phyloP scores from a whole-genome alignment of 2,888 invertebrate species.

The Drosophila paranaensis region DNA sequence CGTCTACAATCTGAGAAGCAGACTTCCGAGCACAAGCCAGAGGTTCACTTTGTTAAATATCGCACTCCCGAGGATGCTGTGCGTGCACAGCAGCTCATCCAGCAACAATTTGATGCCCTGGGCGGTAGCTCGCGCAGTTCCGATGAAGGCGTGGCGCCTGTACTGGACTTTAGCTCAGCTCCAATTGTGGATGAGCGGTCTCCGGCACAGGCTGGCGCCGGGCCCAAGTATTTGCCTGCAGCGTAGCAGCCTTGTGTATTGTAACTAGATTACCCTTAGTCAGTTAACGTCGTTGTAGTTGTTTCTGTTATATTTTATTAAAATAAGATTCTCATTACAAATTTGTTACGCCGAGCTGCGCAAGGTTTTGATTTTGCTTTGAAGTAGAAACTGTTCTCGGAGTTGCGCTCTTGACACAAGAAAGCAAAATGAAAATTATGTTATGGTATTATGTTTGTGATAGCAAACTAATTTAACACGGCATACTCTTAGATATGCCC shows the following conservation, averaged over 20 bases:
- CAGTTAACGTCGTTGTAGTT: conserved; percentile 30
- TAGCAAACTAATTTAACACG: background rate
- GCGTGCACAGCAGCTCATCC: conserved; percentile 78
- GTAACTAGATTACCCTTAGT: conserved; percentile 23
- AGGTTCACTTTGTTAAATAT: conserved; percentile 81
- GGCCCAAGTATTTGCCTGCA: conserved; percentile 59
- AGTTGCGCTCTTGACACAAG: background rate
- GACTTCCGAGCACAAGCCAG: conserved; percentile 69
- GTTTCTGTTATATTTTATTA: conserved; percentile 28
- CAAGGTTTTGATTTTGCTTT: conserved; percentile 30
- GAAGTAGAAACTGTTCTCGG: conserved; percentile 8
- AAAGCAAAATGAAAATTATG: background rate
- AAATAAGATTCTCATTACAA: conserved; percentile 41
- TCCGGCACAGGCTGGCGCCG: conserved; percentile 2
- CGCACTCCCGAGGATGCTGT: conserved; percentile 80
- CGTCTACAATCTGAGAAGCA: conserved; percentile 65
- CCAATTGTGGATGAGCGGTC: conserved; percentile 10
- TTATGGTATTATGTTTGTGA: background rate
- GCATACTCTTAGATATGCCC: background rate
- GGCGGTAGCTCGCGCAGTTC: conserved; percentile 75
- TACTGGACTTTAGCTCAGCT: conserved; percentile 70
- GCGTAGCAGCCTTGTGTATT: conserved; percentile 30
- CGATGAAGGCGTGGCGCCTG: conserved; percentile 78
- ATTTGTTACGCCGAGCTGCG: background rate
- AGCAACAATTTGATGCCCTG: conserved; percentile 77